Evolutionary conservation across 1,140 invertebrate genomes (phyloP).

Genomic region (Calosoma granatense): DNA sequence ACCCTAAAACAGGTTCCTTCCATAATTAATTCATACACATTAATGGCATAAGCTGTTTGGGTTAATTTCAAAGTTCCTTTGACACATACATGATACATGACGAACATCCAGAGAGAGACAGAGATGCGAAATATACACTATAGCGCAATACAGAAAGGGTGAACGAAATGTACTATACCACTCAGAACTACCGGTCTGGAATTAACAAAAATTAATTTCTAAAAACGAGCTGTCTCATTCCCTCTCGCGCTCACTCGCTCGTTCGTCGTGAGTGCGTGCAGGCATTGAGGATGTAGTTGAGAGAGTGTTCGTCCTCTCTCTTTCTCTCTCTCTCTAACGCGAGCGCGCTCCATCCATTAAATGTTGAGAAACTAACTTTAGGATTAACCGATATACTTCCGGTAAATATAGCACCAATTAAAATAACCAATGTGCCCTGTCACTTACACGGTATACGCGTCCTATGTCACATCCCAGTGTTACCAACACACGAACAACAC

Average conservation of each 20-base stretch:
- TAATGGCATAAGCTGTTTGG: conserved; percentile 7
- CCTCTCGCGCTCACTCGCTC: background rate
- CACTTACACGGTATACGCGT: background rate
- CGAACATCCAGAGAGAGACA: no score
- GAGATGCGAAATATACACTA: background rate
- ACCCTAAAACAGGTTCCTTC: conserved; percentile 5
- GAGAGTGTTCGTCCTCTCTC: background rate
- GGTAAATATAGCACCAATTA: background rate
- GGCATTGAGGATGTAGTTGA: background rate
- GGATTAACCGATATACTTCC: background rate
- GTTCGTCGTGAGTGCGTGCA: background rate
- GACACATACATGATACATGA: conserved; percentile 7
- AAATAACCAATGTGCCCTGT: background rate
- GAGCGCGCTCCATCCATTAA: background rate
- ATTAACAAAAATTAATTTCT: background rate
- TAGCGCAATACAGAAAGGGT: no score
- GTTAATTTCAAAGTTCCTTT: conserved; percentile 9
- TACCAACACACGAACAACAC: no score
- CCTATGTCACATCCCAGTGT: background rate
- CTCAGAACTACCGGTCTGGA: background rate
- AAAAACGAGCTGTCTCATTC: background rate
- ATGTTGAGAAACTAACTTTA: background rate
- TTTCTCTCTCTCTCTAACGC: background rate
- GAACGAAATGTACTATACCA: background rate
- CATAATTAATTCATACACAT: conserved; percentile 8